These are phyloP conservation scores for Seriola rivoliana DNA, from an alignment of 2,113 vertebrate genomes.

Conservation along the genomic window DNA sequence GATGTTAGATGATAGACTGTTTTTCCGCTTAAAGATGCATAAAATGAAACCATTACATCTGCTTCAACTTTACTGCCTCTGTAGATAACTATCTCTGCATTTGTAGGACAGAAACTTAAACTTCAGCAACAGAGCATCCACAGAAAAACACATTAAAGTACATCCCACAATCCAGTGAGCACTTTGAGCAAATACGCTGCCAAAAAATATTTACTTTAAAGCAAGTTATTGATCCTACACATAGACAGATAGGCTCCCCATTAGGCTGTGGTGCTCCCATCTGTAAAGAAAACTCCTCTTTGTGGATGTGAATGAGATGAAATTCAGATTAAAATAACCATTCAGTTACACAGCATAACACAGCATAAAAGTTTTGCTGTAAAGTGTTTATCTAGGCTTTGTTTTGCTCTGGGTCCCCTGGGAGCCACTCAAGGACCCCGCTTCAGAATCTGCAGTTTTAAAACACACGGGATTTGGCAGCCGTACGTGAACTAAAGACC, in stretches of 20 bases:
- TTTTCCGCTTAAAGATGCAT: not conserved
- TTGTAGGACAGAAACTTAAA: not conserved
- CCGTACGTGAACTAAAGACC: slow-evolving; percentile 10
- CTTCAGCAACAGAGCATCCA: not conserved
- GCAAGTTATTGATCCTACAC: slow-evolving; percentile 21
- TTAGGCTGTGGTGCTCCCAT: slow-evolving; percentile 16
- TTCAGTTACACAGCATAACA: slow-evolving; percentile 22
- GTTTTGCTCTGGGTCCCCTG: slow-evolving; percentile 31
- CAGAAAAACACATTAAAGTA: not conserved
- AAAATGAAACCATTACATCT: not conserved
- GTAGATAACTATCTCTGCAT: not conserved
- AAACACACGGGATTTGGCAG: slow-evolving; percentile 25
- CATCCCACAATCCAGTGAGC: not conserved
- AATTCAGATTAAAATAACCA: slow-evolving; percentile 51
- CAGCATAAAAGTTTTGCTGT: slow-evolving; percentile 31
- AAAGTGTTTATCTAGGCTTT: slow-evolving; percentile 43
- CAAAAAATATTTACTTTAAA: slow-evolving; percentile 26
- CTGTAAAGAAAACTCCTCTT: slow-evolving; percentile 13
- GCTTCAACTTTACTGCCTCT: not conserved
- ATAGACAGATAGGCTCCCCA: not conserved
- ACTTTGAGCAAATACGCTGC: slow-evolving; percentile 10
- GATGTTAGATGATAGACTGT: not conserved
- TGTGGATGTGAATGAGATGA: slow-evolving; percentile 10
- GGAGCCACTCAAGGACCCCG: slow-evolving; percentile 35
- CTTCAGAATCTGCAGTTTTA: slow-evolving; percentile 24